Base-by-base conservation (phyloP, 2,797 vertebrate species). In the Spheniscus humboldti region DNA sequence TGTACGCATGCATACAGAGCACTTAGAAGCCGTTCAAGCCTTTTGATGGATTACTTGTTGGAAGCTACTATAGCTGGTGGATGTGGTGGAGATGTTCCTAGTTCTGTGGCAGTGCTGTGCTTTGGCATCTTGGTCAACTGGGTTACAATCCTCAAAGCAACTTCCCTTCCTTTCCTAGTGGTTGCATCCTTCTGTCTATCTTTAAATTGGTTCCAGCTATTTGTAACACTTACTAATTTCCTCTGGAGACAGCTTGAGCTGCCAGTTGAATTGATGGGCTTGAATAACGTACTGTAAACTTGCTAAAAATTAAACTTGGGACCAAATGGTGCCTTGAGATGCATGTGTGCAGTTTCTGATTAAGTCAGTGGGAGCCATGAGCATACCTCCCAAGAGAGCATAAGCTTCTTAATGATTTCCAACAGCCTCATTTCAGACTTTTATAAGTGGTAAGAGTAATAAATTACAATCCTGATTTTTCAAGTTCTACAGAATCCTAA, bases 181-280 rank as follows among this genome's bases (percentile, higher is more conserved):
- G 41, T 52, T 86, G 27, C 68, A 72, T 94, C 89, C 64, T 84
- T 81, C 90, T 90, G 55, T 86, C 71, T 92, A 5, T 95, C 78
- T 94, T 93, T 78, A 92, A 91, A 88, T 74, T 55, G 71, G 30
- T 77, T 92, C 74, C 71, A 90, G 80, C 86, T 94, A 79, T 95
- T 94, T 89, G 94, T 95, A 93, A 92, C 23, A 10, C 77, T 97
- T 94, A 59, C 88, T 94, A 45, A 64, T 82, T 95, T 92, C 92
- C 93, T 87, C 88, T 92, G 79, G 94, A 95, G 96, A 94, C 94
- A 95, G 88, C 90, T 96, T 93, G 92, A 94, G 95, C 95, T 97
- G 92, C 94, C 92, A 91, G 76, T 90, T 93, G 90, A 92, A 87
- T 92, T 92, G 96, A 94, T 93, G 78, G 43, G 86, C 92, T 96